Evolutionary conservation across 2,113 vertebrate species (phyloP).

Genomic region (Forbesichthys agassizii): DNA sequence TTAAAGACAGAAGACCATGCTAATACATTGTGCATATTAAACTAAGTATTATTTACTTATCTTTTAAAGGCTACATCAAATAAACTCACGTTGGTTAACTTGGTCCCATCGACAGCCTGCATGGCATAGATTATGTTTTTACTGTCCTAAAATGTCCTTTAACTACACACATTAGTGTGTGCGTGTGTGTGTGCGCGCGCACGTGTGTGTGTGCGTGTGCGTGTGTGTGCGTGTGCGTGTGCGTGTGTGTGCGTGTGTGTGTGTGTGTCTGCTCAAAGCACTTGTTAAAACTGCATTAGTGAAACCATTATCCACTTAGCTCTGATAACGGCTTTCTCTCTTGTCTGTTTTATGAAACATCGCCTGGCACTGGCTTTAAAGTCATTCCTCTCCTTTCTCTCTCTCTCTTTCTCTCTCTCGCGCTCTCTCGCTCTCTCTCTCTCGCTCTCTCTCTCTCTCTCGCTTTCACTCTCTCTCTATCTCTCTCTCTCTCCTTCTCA

Average conservation of each 20-base stretch:
- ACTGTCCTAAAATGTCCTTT: too few relatives aligned
- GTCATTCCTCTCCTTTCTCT: neutral
- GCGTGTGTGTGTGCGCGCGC: neutral
- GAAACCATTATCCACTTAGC: neutral
- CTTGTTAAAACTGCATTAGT: neutral
- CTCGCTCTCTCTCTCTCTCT: too few relatives aligned
- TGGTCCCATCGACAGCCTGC: too few relatives aligned
- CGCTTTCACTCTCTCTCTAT: neutral
- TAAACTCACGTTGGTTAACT: too few relatives aligned
- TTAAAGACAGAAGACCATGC: too few relatives aligned
- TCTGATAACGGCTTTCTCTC: too few relatives aligned
- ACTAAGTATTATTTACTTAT: too few relatives aligned
- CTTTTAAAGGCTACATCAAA: too few relatives aligned
- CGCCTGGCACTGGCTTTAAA: too few relatives aligned
- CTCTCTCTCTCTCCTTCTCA: neutral
- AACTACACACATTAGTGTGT: neutral
- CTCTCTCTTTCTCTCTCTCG: neutral
- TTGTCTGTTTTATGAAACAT: too few relatives aligned
- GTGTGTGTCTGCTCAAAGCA: neutral
- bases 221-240: neutral
- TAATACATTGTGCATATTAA: too few relatives aligned
- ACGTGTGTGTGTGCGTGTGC: neutral
- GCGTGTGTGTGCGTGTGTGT: neutral
- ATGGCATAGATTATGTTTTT: too few relatives aligned
- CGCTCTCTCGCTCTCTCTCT: neutral